These are phyloP conservation scores for Oncorhynchus tshawytscha DNA, from an alignment of 2,113 vertebrate species.

Conservation along the genomic window DNA sequence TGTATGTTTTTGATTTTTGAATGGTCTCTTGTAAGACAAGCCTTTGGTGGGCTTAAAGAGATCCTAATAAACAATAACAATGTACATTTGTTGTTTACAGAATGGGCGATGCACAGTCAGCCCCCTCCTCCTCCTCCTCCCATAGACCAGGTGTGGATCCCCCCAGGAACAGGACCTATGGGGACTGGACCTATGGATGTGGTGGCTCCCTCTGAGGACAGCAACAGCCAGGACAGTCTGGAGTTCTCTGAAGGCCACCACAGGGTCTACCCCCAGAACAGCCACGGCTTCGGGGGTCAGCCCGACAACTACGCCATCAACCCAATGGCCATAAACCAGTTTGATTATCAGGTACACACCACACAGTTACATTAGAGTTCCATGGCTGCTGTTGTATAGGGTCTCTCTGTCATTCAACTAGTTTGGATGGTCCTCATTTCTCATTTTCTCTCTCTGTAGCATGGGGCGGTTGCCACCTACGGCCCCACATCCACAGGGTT, in stretches of 20 bases:
- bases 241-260: conserved; percentile 95
- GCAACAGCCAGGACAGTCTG: conserved; percentile 97
- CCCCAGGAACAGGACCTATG: conserved; percentile 89
- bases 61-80: too few species aligned
- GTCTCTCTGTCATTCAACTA: too few species aligned
- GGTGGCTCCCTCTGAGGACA: conserved; percentile 94
- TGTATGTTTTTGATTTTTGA: not conserved
- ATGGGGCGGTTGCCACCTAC: conserved; percentile 91
- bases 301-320: conserved; percentile 96
- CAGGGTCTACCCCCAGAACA: conserved; percentile 93
- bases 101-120: conserved; percentile 94
- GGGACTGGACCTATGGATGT: conserved; percentile 93
- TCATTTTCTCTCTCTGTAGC: conserved; percentile 78
- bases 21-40: not conserved
- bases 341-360: conserved; percentile 97
- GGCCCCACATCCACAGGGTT: conserved; percentile 87
- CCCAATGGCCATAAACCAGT: conserved; percentile 93
- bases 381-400: not conserved
- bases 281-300: conserved; percentile 96
- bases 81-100: conserved; percentile 61
- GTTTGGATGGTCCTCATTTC: too few species aligned
- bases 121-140: conserved; percentile 83
- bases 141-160: conserved; percentile 93
- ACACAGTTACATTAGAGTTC: too few species aligned
- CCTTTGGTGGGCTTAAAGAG: not conserved